A percentile compares a stretch with the other conserved stretches of the same genome.
These are phyloP conservation scores for Epiblema foenella DNA, from an alignment of 2,888 invertebrate species.

Conservation along the genomic window DNA sequence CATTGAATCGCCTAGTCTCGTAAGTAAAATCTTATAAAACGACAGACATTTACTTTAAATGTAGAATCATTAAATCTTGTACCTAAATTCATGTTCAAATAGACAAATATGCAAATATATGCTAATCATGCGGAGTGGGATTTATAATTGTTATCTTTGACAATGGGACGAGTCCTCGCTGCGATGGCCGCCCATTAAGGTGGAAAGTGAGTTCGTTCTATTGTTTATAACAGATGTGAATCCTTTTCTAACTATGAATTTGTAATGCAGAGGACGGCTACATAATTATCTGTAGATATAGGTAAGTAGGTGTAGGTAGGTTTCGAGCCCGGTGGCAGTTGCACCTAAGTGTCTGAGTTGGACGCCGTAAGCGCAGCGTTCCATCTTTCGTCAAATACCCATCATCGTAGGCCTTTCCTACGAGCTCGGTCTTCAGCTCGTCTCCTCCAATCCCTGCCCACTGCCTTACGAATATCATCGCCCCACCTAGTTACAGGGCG, in stretches of 20 bases:
- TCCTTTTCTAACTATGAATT: conserved; percentile 21
- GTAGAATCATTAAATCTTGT: conserved; percentile 19
- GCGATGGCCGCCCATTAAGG: conserved; percentile 41
- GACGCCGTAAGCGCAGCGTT: too few relatives aligned
- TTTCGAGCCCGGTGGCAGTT: too few relatives aligned
- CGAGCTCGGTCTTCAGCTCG: too few relatives aligned
- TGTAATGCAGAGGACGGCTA: neutral
- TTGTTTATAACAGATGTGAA: conserved; percentile 17
- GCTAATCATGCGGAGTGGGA: conserved; percentile 38
- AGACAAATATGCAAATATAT: conserved; percentile 36
- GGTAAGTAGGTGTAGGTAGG: too few relatives aligned
- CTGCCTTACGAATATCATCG: too few relatives aligned
- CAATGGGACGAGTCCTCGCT: conserved; percentile 39
- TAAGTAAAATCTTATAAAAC: conserved; percentile 7
- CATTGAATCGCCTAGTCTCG: conserved; percentile 9
- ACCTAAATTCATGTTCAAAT: conserved; percentile 9
- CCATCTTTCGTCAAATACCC: too few relatives aligned
- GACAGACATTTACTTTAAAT: conserved; percentile 11
- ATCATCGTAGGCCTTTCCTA: too few relatives aligned
- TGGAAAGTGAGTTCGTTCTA: conserved; percentile 39
- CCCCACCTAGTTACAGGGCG: too few relatives aligned
- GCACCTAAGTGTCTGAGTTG: too few relatives aligned
- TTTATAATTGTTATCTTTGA: conserved; percentile 40
- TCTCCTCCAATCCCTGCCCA: too few relatives aligned
- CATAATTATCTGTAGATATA: neutral